Evolutionary conservation across 2,888 invertebrate genomes (phyloP), one percentile per base, ranked within the genome.

Genomic region (Scaptomyza flava): DNA sequence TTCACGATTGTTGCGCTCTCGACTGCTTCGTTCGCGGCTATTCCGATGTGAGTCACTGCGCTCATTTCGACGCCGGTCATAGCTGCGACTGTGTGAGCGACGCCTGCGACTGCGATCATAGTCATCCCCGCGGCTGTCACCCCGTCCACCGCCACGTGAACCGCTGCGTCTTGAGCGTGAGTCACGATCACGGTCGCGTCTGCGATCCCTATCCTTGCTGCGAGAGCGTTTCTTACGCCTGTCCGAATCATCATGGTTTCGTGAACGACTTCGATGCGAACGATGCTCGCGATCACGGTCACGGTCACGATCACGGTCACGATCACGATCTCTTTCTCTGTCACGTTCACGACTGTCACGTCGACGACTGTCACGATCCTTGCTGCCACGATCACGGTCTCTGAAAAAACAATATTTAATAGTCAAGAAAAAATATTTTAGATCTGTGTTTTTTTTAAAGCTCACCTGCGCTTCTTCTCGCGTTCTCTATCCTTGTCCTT

Each of bases 141-240:
- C 87, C 84, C 92, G 68, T 30, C 64, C 58, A 2, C 79, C 87
- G 81, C 92, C 70, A 4, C 89, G 89, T 2, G 91, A 87, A 87
- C 86, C 68, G 87, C 91, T 85, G 92, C 94, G 93, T 92, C 92
- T 93, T 92, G 91, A 92, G 92, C 93, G 90, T 72, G 93, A 81
- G 89, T 93, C 70, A 87, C 93, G 79, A 90, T 91, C 62, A 79
- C 93, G 73, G 12, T 90, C 87, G 3, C 84, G 83, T 43, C 91
- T 93, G 6, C 84, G 87, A 20, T 89, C 87, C 0, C 87, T 75
- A 31, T 79, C 81, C 54, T 68, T 68, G 27, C 88, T 77, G n/a
- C 84, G 84, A 0, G 90, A 90, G 2, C 83, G 77, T 45, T 89
- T 79, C 12, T 84, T 75, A 2, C 87, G 73, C 38, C 81, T 72